Conservation (phyloP, 2,797 vertebrate genomes). For the Sebastolobus alascanus region DNA sequence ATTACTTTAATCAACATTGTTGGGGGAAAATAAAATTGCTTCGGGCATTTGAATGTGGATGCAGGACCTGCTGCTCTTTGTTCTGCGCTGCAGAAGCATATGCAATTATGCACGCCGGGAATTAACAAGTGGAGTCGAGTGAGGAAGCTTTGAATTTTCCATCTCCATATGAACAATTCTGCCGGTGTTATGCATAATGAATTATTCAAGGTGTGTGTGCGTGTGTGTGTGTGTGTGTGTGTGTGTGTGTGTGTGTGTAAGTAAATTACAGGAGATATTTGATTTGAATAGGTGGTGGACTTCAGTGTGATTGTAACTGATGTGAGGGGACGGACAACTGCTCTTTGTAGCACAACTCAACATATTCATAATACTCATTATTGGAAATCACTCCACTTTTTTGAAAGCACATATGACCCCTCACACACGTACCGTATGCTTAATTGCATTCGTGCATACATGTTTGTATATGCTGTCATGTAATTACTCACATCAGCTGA, state of each 20-base stretch:
- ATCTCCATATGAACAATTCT: conserved; percentile 61
- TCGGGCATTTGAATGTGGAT: conserved; percentile 19
- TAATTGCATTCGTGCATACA: conserved; percentile 23
- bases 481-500: conserved; percentile 29
- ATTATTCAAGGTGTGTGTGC: conserved; percentile 76
- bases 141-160: conserved; percentile 59
- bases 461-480: conserved; percentile 31
- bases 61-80: conserved; percentile 51
- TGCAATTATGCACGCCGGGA: conserved; percentile 54
- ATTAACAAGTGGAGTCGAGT: conserved; percentile 63
- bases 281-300: conserved; percentile 75
- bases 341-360: conserved; percentile 54
- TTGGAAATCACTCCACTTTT: conserved; percentile 41
- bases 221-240: conserved; percentile 52
- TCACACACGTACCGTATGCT: background rate
- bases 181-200: conserved; percentile 74
- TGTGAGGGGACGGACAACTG: conserved; percentile 62
- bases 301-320: conserved; percentile 72
- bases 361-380: conserved; percentile 63
- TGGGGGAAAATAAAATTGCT: background rate
- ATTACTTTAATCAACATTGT: conserved; percentile 19
- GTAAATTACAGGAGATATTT: conserved; percentile 66
- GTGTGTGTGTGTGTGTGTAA: conserved; percentile 23
- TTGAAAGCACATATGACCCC: conserved; percentile 8
- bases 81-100: conserved; percentile 38